Conservation (phyloP, 1,140 invertebrate genomes). For the Trachymyrmex cornetzi region DNA sequence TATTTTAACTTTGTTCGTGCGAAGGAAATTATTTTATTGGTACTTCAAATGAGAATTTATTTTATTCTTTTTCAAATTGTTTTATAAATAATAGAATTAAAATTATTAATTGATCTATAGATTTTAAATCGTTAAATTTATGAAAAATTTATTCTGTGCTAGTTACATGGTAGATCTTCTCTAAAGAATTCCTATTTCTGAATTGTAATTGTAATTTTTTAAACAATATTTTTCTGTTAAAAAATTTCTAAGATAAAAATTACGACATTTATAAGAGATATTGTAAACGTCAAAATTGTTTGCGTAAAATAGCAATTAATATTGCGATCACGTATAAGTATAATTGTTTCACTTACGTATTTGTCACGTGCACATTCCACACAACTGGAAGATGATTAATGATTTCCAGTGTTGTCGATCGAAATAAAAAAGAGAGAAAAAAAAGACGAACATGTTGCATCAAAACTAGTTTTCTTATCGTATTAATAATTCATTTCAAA, state of each 20-base stretch:
- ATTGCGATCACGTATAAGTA: background rate
- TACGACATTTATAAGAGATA: background rate
- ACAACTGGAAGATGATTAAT: constrained; percentile 9
- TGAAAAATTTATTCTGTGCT: background rate
- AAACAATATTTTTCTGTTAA: background rate
- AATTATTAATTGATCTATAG: background rate
- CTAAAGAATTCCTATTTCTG: background rate
- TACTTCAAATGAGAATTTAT: background rate
- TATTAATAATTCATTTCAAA: background rate
- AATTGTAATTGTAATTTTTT: constrained; percentile 9
- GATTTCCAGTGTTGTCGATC: background rate
- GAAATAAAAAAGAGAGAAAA: background rate
- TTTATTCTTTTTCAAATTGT: background rate
- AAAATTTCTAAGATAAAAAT: background rate
- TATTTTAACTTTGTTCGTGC: background rate
- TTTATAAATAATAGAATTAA: background rate
- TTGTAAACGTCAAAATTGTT: background rate
- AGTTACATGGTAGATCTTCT: no score
- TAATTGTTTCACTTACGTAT: constrained; percentile 1
- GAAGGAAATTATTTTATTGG: background rate
- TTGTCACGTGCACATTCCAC: background rate
- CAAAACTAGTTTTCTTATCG: constrained; percentile 17
- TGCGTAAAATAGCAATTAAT: background rate
- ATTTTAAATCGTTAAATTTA: background rate
- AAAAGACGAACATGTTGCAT: background rate